These are phyloP conservation scores for Solenodon paradoxus DNA, from an alignment of 2,113 vertebrate genomes.

Conservation along the genomic window DNA sequence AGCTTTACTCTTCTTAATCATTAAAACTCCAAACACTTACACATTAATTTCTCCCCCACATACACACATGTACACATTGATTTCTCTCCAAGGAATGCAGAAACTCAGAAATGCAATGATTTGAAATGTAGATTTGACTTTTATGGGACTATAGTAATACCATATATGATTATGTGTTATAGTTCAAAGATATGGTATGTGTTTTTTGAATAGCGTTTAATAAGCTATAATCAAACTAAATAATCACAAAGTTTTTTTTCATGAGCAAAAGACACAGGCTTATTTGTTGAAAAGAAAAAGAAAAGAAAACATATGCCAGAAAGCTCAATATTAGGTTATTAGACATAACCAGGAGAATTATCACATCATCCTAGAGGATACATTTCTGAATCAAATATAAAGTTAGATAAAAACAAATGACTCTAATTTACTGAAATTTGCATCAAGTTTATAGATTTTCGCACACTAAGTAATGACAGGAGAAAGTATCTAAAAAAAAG, in stretches of 20 bases:
- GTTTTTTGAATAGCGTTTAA: not conserved
- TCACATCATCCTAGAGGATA: not conserved
- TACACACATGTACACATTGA: not conserved
- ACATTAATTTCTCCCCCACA: too few species aligned
- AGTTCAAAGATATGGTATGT: not conserved
- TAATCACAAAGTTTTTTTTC: slow-evolving; percentile 54
- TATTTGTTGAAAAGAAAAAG: not conserved
- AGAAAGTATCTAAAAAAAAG: not conserved
- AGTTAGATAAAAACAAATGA: not conserved
- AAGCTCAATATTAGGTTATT: slow-evolving; percentile 11
- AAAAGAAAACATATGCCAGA: not conserved
- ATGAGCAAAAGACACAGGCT: slow-evolving; percentile 33
- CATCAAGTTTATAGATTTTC: slow-evolving; percentile 13
- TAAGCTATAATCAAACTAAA: slow-evolving; percentile 49
- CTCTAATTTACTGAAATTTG: slow-evolving; percentile 4
- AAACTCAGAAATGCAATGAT: not conserved
- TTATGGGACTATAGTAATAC: not conserved
- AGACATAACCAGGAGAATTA: not conserved
- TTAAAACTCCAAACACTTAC: not conserved
- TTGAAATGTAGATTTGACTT: not conserved
- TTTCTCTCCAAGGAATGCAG: not conserved
- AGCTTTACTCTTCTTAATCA: not conserved
- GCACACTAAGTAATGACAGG: not conserved
- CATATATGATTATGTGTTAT: not conserved
- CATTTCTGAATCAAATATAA: slow-evolving; percentile 40